Conservation (phyloP, 2,113 vertebrate species). For the Nothoprocta pentlandii region DNA sequence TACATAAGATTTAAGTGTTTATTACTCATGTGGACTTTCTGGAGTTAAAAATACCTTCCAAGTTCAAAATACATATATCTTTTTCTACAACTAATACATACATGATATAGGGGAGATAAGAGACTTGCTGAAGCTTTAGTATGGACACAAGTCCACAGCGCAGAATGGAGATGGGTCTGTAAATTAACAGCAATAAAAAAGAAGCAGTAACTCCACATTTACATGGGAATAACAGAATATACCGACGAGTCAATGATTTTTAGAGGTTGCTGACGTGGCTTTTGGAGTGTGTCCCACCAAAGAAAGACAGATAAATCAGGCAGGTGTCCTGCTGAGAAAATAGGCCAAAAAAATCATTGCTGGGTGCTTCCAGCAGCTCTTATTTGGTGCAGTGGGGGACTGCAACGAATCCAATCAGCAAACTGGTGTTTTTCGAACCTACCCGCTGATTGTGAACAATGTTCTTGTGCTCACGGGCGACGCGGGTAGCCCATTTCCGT, state of each 20-base stretch:
- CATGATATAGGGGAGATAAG: neutral
- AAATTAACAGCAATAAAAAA: neutral
- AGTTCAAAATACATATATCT: fast-evolving
- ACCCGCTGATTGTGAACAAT: slow-evolving; percentile 94
- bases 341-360: fast-evolving
- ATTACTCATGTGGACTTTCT: fast-evolving
- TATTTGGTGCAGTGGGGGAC: neutral
- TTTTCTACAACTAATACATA: neutral
- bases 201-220: neutral
- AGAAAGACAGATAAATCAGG: neutral
- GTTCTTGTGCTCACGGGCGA: slow-evolving; percentile 95
- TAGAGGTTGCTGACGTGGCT: neutral
- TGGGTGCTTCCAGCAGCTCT: neutral
- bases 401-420: fast-evolving
- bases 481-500: slow-evolving; percentile 94
- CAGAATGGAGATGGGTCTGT: neutral
- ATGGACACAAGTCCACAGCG: neutral
- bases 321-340: neutral
- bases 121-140: neutral
- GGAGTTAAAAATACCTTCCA: too few species aligned
- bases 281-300: fast-evolving
- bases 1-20: fast-evolving
- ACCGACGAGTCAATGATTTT: fast-evolving
- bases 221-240: fast-evolving
- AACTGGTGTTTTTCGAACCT: neutral